Evolutionary conservation across 2,113 vertebrate species (phyloP), one percentile per base, ranked within the genome.

Genomic region (Corythornis cristatus): DNA sequence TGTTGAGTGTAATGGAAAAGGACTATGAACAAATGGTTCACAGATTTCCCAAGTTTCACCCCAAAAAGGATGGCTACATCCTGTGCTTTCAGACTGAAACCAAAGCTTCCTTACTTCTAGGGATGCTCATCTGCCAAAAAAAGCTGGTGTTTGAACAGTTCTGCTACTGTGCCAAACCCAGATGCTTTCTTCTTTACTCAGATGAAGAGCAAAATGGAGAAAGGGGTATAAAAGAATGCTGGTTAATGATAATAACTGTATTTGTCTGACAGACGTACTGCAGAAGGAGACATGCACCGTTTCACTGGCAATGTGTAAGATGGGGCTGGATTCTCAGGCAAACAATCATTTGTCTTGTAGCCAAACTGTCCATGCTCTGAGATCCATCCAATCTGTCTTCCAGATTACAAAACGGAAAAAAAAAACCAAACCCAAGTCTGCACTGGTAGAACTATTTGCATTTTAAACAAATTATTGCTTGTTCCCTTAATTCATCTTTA

Each of bases 251-350:
- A 65, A 9, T 10, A 13, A 13, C 21, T 76, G 33, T 8, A 42
- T 6, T 58, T 53, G n/a, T 45, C 80, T 73, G 60, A 42, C 75
- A 91, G 54, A 75, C 37, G 25, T 42, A 51, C 8, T 57, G 45
- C 2, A 1, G 37, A 33, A 29, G 42, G n/a, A 73, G 33, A 46
- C 42, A 23, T 0, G 0, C 4, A 11, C 33, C 54, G 13, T 40
- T 91, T 33, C 26, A 15, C 26, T 46, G 45, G 33, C 8, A 62
- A 12, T 1, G 7, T 6, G n/a, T 7, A 57, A 50, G 60, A 35
- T 40, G 25, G 60, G 23, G 18, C 20, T 68, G 75, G 35, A 68
- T 76, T 60, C 35, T 82, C 25, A 37, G 57, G 57, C n/a, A 29
- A 54, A 84, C 26, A 29, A 31, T 60, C 28, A 8, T 31, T 57